These are phyloP conservation scores for Irena cyanogastra DNA, from an alignment of 2,113 vertebrate species.

Conservation along the genomic window DNA sequence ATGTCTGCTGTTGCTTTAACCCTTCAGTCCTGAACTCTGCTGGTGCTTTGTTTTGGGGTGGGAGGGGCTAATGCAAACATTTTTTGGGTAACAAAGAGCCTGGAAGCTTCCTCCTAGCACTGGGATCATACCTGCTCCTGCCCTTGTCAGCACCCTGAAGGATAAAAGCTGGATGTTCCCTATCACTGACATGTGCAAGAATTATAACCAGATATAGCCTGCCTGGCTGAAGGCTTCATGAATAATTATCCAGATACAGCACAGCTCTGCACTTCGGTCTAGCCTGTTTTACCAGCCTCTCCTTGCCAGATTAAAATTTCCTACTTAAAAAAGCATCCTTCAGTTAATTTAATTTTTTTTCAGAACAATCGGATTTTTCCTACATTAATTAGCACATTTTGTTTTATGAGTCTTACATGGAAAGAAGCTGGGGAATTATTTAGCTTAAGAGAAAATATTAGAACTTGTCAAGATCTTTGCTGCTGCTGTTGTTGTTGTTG, in stretches of 20 bases:
- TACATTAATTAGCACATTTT: constrained; percentile 47
- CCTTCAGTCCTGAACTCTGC: not conserved
- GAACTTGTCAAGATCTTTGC: constrained; percentile 35
- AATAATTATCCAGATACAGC: constrained; percentile 20
- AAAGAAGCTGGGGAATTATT: constrained; percentile 35
- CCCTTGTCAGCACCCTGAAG: not conserved
- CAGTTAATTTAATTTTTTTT: not conserved
- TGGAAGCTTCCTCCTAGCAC: not conserved
- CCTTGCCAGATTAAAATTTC: constrained; percentile 10
- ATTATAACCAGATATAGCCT: not conserved
- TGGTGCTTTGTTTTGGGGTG: not conserved
- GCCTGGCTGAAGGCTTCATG: constrained; percentile 23
- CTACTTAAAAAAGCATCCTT: not conserved
- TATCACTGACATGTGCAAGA: not conserved
- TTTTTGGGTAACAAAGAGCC: not conserved
- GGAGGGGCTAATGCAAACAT: not conserved
- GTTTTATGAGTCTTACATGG: not conserved
- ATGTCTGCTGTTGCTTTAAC: not conserved
- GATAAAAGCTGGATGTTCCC: not conserved
- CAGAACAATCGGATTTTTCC: not conserved
- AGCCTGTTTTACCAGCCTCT: not conserved
- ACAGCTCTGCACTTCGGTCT: not conserved
- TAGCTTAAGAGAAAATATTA: constrained; percentile 68
- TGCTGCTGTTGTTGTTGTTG: constrained; percentile 19
- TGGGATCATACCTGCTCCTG: not conserved